Evolutionary conservation across 2,888 invertebrate genomes (phyloP).

Genomic region (Geotrupes spiniger): DNA sequence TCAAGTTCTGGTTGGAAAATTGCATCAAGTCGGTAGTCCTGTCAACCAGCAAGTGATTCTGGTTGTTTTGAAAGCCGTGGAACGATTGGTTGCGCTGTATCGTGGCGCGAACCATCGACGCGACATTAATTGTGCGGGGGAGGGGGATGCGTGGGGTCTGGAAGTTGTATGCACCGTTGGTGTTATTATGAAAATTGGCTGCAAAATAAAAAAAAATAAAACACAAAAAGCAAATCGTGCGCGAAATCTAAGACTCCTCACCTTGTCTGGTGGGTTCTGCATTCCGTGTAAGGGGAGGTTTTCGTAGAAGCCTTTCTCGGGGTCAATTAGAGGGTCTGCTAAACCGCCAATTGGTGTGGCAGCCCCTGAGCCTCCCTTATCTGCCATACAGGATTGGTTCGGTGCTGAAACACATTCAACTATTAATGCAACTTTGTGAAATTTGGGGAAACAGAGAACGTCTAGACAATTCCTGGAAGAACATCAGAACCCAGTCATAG

Average conservation of each 20-base stretch:
- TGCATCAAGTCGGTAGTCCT: constrained; percentile 8
- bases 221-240: constrained; percentile 30
- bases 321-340: constrained; percentile 70
- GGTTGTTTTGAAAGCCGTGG: constrained; percentile 40
- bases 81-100: constrained; percentile 47
- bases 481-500: too few species aligned
- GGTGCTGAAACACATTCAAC: too few species aligned
- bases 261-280: constrained; percentile 92
- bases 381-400: constrained; percentile 54
- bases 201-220: constrained; percentile 48
- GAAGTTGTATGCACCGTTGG: constrained; percentile 44
- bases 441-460: too few species aligned
- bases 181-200: constrained; percentile 62
- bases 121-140: too few species aligned
- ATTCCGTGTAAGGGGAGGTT: constrained; percentile 94
- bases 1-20: constrained; percentile 24
- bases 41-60: too few species aligned
- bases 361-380: constrained; percentile 52
- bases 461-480: too few species aligned
- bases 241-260: constrained; percentile 47
- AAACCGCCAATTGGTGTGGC: constrained; percentile 50
- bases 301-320: constrained; percentile 85
- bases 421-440: too few species aligned
- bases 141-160: too few species aligned
- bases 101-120: too few species aligned